Conservation (phyloP, 1,140 invertebrate genomes). For the Mesaphorura yosii region DNA sequence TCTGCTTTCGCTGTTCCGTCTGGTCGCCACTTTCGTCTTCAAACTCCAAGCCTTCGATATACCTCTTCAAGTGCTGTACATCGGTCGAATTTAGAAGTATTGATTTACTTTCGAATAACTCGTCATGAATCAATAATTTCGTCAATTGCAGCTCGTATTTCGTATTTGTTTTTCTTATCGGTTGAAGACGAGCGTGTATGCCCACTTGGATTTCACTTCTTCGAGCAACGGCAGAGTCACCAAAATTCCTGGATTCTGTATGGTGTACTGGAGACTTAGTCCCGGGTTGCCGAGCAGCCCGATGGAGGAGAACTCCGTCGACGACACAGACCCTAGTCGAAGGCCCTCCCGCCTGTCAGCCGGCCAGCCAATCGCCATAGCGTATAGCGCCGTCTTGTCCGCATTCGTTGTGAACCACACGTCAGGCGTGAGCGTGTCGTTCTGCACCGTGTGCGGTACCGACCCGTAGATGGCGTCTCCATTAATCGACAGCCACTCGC, state of each 20-base stretch:
- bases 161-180: too few species aligned
- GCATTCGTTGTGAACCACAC: constrained; percentile 31
- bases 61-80: too few species aligned
- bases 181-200: constrained; percentile 13
- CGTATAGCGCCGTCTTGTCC: neutral
- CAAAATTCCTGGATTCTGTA: constrained; percentile 2
- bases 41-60: too few species aligned
- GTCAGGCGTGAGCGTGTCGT: constrained; percentile 39
- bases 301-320: neutral
- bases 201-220: constrained; percentile 12
- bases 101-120: too few species aligned
- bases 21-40: too few species aligned
- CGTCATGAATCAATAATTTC: too few species aligned
- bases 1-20: too few species aligned
- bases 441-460: constrained; percentile 39
- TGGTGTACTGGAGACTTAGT: neutral
- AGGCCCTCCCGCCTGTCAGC: too few species aligned
- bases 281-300: neutral
- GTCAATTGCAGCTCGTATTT: too few species aligned
- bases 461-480: constrained; percentile 46
- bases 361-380: constrained; percentile 3
- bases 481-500: constrained; percentile 46
- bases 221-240: constrained; percentile 7
- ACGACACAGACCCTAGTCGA: too few species aligned
- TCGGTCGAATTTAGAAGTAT: too few species aligned